Evolutionary conservation across 2,797 vertebrate species (phyloP), one percentile per base, ranked within the genome.

Genomic region (Amniataba percoides): DNA sequence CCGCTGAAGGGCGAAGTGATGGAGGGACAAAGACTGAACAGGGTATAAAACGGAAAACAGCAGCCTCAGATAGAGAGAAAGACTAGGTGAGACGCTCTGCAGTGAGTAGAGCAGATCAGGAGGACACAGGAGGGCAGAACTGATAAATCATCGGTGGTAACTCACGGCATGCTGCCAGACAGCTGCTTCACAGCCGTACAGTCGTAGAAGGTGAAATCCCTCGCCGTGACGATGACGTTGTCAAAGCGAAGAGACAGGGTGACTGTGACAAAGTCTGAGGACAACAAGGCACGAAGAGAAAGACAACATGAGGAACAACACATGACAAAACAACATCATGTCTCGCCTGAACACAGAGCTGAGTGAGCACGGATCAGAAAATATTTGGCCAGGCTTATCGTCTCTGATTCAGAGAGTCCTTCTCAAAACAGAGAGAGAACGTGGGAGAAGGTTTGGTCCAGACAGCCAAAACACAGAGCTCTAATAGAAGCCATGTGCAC

Each of bases 121-220:
- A 52, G 49, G 51, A 49, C 39, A 63, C 40, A 5, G 42, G 19
- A 78, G 40, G 66, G 40, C 21, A 59, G 49, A 56, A 56, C 16
- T n/a, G n/a, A 78, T 80, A 39, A 74, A 67, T 76, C 25, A 53
- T 56, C 5, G 25, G 46, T 0, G 31, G n/a, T 27, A 71, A 97
- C 98, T 97, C 92, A 99, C 98, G 96, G 97, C 83, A 95, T 96
- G 63, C 96, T 97, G 43, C 95, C 96, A 71, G 91, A 96, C 76
- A 97, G 95, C 90, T 96, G 93, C 85, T 98, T 96, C 53, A 98
- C 96, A 0, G 96, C 96, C 21, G 86, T 89, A 74, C 98, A 99
- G 94, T 99, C 97, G 16, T 97, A 99, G 93, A 98, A 97, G 88
- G 95, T 96, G 91, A 99, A 97, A 36, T 96, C 93, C 8, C 92